Evolutionary conservation across 1,140 invertebrate genomes (phyloP), one percentile per base, ranked within the genome.

Genomic region (Cydia strobilella): DNA sequence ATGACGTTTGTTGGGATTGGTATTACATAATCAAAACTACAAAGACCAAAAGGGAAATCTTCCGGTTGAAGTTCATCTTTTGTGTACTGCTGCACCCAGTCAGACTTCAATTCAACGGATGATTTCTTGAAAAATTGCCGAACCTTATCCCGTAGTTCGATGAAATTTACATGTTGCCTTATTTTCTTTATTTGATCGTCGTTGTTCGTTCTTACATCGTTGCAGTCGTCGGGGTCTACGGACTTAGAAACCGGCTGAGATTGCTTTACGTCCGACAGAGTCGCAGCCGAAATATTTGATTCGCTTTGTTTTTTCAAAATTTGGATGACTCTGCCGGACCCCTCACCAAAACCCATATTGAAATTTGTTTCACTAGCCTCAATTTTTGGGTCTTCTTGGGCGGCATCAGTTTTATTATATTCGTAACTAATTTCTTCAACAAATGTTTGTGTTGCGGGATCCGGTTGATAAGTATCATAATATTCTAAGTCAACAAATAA

Each of bases 181-280:
- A 88, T 74, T 59, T 78, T 81, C 48, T 84, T 76, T 72, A 84
- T 77, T 81, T 89, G 82, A 35, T 90, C 78, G 45, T 84, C 76
- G 31, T 76, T 83, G 74, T 74, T 65, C 69, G 54, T 75, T 48
- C 48, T 62, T 42, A 74, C n/a, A 77, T 74, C 80, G 20, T 78
- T 72, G 45, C 72, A 81, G 45, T 84, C 45, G 54, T 80, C 75
- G 73, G 79, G 77, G 80, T 87, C 76, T 76, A 86, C 81, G 82
- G 87, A 86, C 80, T 78, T 73, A 86, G 88, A 86, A 87, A 86
- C 86, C 89, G 91, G 93, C 92, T 93, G 91, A 87, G 79, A 80
- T 82, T 87, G 89, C 84, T 93, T 91, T 90, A 92, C 90, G 93
- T 93, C 93, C 93, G 93, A 92, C 93, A 94, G 91, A 92, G 90